Base-by-base conservation (phyloP, 2,888 invertebrate species). In the Eudemis profundana region DNA sequence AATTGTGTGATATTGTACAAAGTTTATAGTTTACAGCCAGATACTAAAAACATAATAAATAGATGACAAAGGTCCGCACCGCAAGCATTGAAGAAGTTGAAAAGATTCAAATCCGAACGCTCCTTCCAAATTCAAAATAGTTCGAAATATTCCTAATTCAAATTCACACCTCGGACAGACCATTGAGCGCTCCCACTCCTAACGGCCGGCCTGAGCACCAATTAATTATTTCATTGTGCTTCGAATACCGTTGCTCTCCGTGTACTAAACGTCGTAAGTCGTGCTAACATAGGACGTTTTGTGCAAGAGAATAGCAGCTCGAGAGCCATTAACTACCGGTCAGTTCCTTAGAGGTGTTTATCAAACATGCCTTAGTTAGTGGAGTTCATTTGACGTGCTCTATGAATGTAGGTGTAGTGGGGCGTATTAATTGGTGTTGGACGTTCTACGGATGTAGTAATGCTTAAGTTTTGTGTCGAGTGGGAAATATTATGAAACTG, bases 191-290 rank as follows among this genome's bases (percentile, higher is more conserved):
- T 72, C 72, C 73, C 73, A 33, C 72, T 74, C 76, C 82, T 80
- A 83, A 85, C 82, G 78, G 81, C 78, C 75, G 75, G 78, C 77
- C 85, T 84, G 83, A 89, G 89, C 83, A 85, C 88, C 90, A 90
- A 90, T 91, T 91, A 91, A 91, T 91, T 90, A 91, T 87, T 86
- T 84, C 87, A 87, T 89, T 90, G 90, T 90, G 78, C 79, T 33
- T 72, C 74, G 82, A 83, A 81, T 85, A 83, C 84, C 84, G 85
- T 75, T 77, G 78, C 85, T 82, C 23, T 15, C 54, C 29, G n/a
- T 17, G 17, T 29, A 17, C 33, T 15, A 56, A 54, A 44, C 17
- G 4, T 33, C 56, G 40, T 44, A 56, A 42, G n/a, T n/a, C 38
- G 15, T 17, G 29, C 12, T n/a, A 4, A 42, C 7, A n/a, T 56